Conservation (phyloP, 2,113 vertebrate genomes). For the Loxodonta africana region DNA sequence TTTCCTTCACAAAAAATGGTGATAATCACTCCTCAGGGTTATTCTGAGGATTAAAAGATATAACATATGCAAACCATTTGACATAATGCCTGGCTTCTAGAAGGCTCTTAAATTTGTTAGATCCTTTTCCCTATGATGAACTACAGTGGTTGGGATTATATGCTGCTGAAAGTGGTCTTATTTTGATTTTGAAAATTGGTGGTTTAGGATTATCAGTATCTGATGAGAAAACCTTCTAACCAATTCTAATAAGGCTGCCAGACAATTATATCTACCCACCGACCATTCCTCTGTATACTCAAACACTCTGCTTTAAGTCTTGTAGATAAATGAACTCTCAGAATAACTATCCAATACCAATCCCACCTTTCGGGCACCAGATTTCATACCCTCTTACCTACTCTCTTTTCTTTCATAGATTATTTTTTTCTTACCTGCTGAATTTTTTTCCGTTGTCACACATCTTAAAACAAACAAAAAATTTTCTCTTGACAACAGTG, state of each 20-base stretch:
- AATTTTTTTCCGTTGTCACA: neutral
- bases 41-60: conserved; percentile 15
- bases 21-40: neutral
- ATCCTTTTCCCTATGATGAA: neutral
- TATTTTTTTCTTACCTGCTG: neutral
- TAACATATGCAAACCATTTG: neutral
- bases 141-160: neutral
- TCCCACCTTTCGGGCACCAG: neutral
- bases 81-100: neutral
- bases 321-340: neutral
- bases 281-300: accelerated
- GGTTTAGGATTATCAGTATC: neutral
- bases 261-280: neutral
- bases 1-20: conserved; percentile 28
- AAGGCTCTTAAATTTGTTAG: neutral
- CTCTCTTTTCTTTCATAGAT: neutral
- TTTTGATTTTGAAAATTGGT: conserved; percentile 20
- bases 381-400: neutral
- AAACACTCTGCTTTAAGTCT: neutral
- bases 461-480: neutral
- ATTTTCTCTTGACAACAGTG: neutral
- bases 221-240: neutral
- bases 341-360: neutral
- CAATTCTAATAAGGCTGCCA: neutral
- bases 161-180: neutral